Evolutionary conservation across 2,888 invertebrate genomes (phyloP).

Genomic region (Erynnis tages): DNA sequence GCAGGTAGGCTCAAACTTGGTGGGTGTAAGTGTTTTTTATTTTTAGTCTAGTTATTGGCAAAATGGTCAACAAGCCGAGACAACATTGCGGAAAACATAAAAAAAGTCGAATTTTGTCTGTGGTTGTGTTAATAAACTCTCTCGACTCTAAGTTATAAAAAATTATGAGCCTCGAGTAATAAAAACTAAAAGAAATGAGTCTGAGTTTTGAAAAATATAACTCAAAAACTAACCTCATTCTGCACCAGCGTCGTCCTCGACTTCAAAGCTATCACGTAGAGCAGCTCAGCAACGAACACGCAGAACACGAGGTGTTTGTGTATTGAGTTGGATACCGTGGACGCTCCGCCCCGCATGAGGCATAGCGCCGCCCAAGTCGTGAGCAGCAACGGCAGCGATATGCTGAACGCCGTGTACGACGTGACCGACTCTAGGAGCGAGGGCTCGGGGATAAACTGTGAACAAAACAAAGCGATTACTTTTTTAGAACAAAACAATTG

Average conservation of each 20-base stretch:
- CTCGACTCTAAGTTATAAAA: too few species aligned
- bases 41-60: too few species aligned
- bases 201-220: too few species aligned
- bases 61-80: too few species aligned
- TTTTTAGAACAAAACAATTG: too few species aligned
- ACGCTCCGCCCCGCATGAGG: slow-evolving; percentile 89
- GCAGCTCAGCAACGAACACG: slow-evolving; percentile 91
- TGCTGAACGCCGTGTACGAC: slow-evolving; percentile 93
- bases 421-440: slow-evolving; percentile 92
- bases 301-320: slow-evolving; percentile 96
- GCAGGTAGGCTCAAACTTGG: too few species aligned
- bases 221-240: slow-evolving; percentile 84
- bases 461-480: slow-evolving; percentile 32
- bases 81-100: too few species aligned
- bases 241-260: slow-evolving; percentile 89
- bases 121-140: too few species aligned
- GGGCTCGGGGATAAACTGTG: slow-evolving; percentile 91
- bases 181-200: too few species aligned
- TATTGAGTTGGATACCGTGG: slow-evolving; percentile 96
- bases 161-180: too few species aligned
- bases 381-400: slow-evolving; percentile 90
- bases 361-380: slow-evolving; percentile 90
- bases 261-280: slow-evolving; percentile 94
- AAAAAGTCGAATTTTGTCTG: too few species aligned
- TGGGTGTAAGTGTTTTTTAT: too few species aligned